These are phyloP conservation scores for Cassiopea xamachana DNA, from an alignment of 30 jellyfish, hydroid and myxozoan genomes.

Conservation along the genomic window DNA sequence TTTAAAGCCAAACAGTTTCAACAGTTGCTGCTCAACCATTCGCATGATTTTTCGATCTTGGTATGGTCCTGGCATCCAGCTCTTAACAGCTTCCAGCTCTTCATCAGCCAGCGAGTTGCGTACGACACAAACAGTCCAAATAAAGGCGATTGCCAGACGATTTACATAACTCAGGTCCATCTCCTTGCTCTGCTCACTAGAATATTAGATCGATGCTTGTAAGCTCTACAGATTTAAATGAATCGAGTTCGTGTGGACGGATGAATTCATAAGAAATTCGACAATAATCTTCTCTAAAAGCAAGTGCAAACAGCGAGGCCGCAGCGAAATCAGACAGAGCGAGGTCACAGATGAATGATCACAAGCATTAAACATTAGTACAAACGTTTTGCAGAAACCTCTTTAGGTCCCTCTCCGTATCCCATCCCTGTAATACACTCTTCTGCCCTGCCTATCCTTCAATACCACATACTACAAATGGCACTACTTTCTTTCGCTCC, in stretches of 20 bases:
- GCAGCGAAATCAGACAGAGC: constrained; percentile 27
- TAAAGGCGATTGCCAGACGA: constrained; percentile 6
- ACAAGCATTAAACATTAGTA: constrained; percentile 1
- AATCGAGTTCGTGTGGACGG: constrained; percentile 23
- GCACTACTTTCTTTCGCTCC: too few species aligned
- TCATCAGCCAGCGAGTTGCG: constrained; percentile 9
- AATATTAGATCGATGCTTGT: constrained; percentile 17
- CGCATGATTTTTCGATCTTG: constrained; percentile 23
- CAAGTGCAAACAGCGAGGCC: constrained; percentile 68
- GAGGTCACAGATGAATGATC: constrained; percentile 46
- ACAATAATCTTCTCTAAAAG: constrained; percentile 47
- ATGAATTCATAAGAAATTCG: constrained; percentile 30
- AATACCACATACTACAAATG: neutral
- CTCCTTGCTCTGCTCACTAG: constrained; percentile 28
- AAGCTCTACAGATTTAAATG: constrained; percentile 13
- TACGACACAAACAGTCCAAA: neutral
- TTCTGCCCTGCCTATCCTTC: neutral
- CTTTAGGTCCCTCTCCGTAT: neutral
- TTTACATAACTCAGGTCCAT: constrained; percentile 19
- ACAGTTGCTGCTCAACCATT: constrained; percentile 66
- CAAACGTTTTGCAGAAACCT: neutral
- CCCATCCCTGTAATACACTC: neutral
- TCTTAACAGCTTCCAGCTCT: constrained; percentile 7
- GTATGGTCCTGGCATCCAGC: constrained; percentile 63
- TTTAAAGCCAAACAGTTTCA: constrained; percentile 73